Percentiles rank a stretch among this genome's conserved stretches.
phyloP scores from a whole-genome alignment of 2,797 vertebrate genomes.

The Lophotriccus pileatus region DNA sequence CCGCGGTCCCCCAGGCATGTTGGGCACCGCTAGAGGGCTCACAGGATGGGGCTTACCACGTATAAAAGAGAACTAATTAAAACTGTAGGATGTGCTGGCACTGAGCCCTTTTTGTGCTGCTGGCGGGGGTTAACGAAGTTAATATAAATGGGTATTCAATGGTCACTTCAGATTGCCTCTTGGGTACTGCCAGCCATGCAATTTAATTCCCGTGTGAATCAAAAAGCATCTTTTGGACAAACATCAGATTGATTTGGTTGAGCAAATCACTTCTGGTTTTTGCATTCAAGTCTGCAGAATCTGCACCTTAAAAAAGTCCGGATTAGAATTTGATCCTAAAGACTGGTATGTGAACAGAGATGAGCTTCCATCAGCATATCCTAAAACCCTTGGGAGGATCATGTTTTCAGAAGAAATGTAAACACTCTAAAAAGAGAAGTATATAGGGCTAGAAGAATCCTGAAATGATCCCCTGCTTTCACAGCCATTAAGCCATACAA shows the following conservation, averaged over 20 bases:
- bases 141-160: background rate
- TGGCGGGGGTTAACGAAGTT: background rate
- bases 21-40: background rate
- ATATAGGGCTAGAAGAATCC: background rate
- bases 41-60: fast-evolving
- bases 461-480: background rate
- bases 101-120: background rate
- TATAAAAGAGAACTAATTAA: background rate
- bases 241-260: fast-evolving
- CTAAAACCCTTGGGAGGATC: background rate
- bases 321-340: slow-evolving; percentile 10
- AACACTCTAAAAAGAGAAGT: background rate
- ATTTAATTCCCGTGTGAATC: background rate
- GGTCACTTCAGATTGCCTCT: background rate
- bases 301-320: background rate
- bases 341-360: background rate
- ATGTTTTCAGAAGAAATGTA: background rate
- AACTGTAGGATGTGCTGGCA: background rate
- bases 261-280: background rate
- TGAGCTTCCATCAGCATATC: background rate
- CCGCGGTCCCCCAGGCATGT: fast-evolving
- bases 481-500: background rate
- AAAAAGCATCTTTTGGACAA: background rate
- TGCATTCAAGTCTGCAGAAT: background rate
- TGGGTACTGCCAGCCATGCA: background rate